Conservation (phyloP, 2,888 invertebrate species). For the Fabriciana adippe region DNA sequence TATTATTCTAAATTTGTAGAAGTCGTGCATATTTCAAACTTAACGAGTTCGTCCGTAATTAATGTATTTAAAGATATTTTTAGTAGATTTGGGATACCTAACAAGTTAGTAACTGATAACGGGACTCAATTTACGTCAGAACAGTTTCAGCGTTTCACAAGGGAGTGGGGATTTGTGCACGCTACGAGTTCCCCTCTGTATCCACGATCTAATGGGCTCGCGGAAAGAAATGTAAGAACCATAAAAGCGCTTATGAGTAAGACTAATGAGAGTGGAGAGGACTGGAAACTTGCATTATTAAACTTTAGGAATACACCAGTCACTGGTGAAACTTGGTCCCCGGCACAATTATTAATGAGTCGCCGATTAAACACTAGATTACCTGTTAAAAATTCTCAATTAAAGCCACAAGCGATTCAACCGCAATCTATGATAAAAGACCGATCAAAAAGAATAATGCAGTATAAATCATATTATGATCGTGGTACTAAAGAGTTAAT, state of each 20-base stretch:
- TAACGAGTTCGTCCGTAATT: neutral
- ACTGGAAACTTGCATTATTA: no score
- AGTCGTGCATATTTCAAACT: neutral
- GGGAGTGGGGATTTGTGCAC: neutral
- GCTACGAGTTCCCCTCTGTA: constrained; percentile 13
- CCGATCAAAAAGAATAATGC: no score
- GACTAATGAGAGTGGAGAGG: neutral
- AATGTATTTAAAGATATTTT: neutral
- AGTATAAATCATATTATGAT: no score
- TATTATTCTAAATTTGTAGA: constrained; percentile 8
- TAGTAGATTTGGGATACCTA: constrained; percentile 6
- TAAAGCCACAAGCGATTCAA: no score
- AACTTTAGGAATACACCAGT: no score
- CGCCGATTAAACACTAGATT: no score
- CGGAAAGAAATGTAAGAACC: constrained; percentile 10
- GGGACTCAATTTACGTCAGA: constrained; percentile 15
- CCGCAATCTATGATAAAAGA: no score
- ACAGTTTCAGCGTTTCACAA: neutral
- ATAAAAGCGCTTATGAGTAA: neutral
- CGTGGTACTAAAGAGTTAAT: no score
- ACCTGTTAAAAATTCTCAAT: no score
- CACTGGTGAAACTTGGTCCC: no score
- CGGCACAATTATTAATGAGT: no score
- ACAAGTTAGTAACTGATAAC: constrained; percentile 10
- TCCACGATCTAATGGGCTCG: constrained; percentile 13